Evolutionary conservation across 2,797 vertebrate species (phyloP).

Genomic region (Chromis chromis): DNA sequence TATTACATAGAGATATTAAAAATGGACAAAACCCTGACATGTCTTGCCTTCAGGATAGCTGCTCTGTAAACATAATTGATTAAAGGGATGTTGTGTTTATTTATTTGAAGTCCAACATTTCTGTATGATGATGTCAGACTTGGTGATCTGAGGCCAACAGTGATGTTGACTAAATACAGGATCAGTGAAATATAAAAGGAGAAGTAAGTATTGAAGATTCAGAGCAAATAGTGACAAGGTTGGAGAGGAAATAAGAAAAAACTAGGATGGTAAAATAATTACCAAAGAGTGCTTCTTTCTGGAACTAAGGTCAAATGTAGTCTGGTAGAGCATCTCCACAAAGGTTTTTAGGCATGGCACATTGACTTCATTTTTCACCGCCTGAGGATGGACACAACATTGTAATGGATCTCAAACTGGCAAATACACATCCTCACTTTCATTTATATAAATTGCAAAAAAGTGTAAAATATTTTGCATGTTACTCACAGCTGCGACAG

Average conservation of each 20-base stretch:
- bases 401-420: not conserved
- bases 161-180: slow-evolving; percentile 33
- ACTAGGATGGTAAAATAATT: slow-evolving; percentile 49
- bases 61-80: slow-evolving; percentile 7
- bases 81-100: slow-evolving; percentile 11
- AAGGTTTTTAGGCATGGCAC: slow-evolving; percentile 99
- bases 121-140: not conserved
- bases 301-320: slow-evolving; percentile 98
- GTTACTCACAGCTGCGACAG: slow-evolving; percentile 97
- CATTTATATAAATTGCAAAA: not conserved
- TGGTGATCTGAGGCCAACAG: not conserved
- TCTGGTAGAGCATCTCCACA: slow-evolving; percentile 99
- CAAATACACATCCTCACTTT: not conserved
- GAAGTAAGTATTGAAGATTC: slow-evolving; percentile 8
- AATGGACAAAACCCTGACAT: not conserved
- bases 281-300: slow-evolving; percentile 99
- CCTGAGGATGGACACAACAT: slow-evolving; percentile 79
- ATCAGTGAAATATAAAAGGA: slow-evolving; percentile 30
- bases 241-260: not conserved
- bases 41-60: not conserved
- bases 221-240: not conserved
- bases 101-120: slow-evolving; percentile 4
- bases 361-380: slow-evolving; percentile 99
- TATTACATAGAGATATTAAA: not conserved
- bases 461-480: not conserved